phyloP scores from a whole-genome alignment of 2,113 vertebrate species.

The Alethe castanea region DNA sequence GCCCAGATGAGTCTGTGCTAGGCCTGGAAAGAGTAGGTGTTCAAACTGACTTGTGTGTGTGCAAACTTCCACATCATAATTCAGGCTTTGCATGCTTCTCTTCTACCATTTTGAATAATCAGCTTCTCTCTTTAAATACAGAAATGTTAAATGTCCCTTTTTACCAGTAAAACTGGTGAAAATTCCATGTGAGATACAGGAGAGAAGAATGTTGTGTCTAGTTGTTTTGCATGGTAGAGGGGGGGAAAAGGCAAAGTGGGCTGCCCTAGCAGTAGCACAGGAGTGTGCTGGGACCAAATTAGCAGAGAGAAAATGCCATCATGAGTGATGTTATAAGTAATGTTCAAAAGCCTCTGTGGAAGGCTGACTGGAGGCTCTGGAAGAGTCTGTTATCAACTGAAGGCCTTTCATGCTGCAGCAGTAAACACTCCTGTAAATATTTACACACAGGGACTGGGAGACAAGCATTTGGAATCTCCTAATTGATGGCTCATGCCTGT shows the following conservation, averaged over 20 bases:
- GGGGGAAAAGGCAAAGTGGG: not conserved
- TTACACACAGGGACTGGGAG: not conserved
- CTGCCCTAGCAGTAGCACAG: not conserved
- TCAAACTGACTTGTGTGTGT: not conserved
- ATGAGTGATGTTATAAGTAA: not conserved
- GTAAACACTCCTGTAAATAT: not conserved
- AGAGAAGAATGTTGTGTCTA: not conserved
- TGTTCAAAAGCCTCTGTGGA: not conserved
- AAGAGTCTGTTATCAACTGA: accelerated
- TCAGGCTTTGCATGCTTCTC: not conserved
- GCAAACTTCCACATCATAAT: not conserved
- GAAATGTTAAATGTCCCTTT: not conserved
- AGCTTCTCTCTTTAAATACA: not conserved
- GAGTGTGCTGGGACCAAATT: not conserved
- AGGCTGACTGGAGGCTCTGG: not conserved
- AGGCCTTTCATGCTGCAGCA: not conserved
- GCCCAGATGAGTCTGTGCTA: not conserved
- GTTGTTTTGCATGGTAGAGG: accelerated
- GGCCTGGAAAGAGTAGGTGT: not conserved
- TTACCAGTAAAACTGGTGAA: not conserved
- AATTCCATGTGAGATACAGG: accelerated
- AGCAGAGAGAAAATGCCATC: not conserved
- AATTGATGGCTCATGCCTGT: not conserved
- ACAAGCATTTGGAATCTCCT: not conserved
- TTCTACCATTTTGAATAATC: not conserved